Conservation (phyloP, 2,888 invertebrate species). For the Smittia aterrima region DNA sequence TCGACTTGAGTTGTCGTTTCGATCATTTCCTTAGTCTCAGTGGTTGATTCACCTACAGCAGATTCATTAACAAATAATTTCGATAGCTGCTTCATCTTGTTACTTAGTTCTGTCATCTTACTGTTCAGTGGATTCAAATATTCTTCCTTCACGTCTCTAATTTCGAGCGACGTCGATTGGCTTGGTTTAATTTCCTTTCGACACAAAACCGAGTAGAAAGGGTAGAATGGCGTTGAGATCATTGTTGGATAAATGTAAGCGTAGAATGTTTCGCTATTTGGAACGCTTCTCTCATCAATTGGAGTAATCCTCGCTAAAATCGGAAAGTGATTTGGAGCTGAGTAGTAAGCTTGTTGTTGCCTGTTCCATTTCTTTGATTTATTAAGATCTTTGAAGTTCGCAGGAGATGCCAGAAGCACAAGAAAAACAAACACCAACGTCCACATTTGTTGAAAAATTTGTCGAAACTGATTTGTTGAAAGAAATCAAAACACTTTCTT, state of each 20-base stretch:
- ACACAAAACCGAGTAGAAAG: background rate
- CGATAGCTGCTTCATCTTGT: background rate
- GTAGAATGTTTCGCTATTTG: background rate
- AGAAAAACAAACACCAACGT: no score
- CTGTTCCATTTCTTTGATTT: no score
- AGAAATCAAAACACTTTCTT: no score
- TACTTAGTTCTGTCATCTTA: background rate
- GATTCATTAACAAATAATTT: background rate
- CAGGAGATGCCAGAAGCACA: no score
- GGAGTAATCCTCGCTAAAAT: background rate
- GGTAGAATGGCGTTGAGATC: background rate
- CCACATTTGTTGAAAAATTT: no score
- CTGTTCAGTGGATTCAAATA: background rate
- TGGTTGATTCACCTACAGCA: background rate
- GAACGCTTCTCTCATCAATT: background rate
- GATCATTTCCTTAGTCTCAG: no score
- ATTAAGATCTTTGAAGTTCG: no score
- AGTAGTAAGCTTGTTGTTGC: no score
- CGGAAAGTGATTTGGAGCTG: background rate
- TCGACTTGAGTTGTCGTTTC: no score
- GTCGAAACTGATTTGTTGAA: no score
- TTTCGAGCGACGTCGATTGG: background rate
- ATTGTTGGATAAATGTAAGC: background rate
- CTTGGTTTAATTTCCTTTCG: background rate
- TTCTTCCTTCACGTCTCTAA: background rate